Conservation (phyloP, 2,888 invertebrate genomes). For the Hemaris fuciformis region DNA sequence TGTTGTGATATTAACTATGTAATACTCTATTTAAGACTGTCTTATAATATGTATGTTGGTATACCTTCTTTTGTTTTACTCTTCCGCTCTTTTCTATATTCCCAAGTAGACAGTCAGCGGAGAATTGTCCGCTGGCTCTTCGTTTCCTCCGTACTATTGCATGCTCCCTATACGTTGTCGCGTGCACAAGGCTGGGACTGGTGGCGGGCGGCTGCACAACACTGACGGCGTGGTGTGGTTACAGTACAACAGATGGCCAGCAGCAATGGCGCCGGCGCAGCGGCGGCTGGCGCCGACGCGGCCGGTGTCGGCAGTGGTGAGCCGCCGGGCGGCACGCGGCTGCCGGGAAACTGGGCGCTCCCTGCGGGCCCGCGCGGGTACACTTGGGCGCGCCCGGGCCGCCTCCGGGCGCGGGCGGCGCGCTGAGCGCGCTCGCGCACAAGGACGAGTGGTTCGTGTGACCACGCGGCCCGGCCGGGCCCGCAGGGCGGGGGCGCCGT, state of each 20-base stretch:
- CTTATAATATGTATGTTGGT: too few relatives aligned
- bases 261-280: conserved; percentile 80
- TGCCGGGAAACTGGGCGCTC: conserved; percentile 97
- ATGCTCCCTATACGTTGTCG: background rate
- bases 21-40: background rate
- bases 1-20: background rate
- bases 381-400: conserved; percentile 90
- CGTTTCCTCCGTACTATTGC: too few relatives aligned
- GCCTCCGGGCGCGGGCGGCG: conserved; percentile 96
- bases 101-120: background rate
- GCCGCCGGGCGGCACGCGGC: conserved; percentile 72
- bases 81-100: background rate
- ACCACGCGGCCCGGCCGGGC: conserved; percentile 64
- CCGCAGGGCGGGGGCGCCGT: conserved; percentile 69
- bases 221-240: conserved; percentile 38
- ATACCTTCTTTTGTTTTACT: background rate
- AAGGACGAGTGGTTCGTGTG: conserved; percentile 97
- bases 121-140: background rate
- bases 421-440: conserved; percentile 89
- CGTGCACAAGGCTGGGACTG: background rate
- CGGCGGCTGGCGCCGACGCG: conserved; percentile 82
- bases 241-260: conserved; percentile 88
- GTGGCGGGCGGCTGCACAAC: too few relatives aligned
- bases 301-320: conserved; percentile 75
- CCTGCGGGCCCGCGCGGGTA: conserved; percentile 92